Percentiles rank a stretch among this genome's conserved stretches.
Evolutionary conservation across 2,888 invertebrate genomes (phyloP).

Genomic region (Apotomis turbidana): DNA sequence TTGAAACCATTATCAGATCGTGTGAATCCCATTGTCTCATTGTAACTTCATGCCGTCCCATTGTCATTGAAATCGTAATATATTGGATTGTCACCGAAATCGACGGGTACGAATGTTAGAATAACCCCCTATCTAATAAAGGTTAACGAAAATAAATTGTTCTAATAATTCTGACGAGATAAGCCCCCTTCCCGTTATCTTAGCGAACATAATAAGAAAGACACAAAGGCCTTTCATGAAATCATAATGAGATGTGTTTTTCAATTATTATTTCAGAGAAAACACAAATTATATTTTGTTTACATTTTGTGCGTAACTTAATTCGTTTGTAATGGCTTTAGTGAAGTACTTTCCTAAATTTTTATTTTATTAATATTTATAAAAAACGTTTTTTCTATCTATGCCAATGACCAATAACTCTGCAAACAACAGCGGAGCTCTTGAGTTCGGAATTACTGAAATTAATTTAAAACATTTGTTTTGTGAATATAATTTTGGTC

Average conservation of each 20-base stretch:
- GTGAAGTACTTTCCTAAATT: too few species aligned
- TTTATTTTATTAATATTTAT: too few species aligned
- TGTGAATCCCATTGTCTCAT: slow-evolving; percentile 29
- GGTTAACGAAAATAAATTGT: slow-evolving; percentile 37
- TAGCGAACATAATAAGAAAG: slow-evolving; percentile 31
- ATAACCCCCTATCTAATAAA: slow-evolving; percentile 18
- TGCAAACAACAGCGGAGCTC: too few species aligned
- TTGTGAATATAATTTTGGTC: too few species aligned
- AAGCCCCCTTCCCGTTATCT: slow-evolving; percentile 32
- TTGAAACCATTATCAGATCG: slow-evolving; percentile 31
- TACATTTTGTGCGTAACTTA: neutral
- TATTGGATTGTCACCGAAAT: slow-evolving; percentile 32
- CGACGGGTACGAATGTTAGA: slow-evolving; percentile 32
- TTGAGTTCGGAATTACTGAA: too few species aligned
- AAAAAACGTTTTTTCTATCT: too few species aligned
- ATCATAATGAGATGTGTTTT: slow-evolving; percentile 37
- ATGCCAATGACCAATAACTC: too few species aligned
- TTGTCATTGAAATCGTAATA: slow-evolving; percentile 37
- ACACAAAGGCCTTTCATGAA: slow-evolving; percentile 34
- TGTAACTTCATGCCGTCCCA: slow-evolving; percentile 26
- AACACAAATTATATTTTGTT: neutral
- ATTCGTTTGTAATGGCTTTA: neutral
- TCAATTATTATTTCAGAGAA: slow-evolving; percentile 27
- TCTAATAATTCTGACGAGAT: slow-evolving; percentile 36
- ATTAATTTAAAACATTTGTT: too few species aligned